Base-by-base conservation (phyloP, 2,888 invertebrate genomes). In the Steinernema scapterisci region DNA sequence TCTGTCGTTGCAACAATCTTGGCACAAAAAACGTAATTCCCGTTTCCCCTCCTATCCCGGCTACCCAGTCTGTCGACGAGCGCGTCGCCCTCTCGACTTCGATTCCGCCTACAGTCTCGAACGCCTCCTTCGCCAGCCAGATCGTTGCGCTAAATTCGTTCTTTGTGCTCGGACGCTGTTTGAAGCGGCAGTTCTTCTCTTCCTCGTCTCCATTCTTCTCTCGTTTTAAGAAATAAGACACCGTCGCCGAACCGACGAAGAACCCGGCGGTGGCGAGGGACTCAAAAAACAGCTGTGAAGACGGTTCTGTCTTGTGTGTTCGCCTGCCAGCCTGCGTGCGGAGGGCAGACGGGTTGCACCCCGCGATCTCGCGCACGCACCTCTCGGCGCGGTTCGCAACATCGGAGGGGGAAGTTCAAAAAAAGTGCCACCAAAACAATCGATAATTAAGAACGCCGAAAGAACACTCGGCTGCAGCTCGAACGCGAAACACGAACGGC, bases 401-500 rank as follows among this genome's bases (percentile, higher is more conserved):
- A 63, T 63, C 31, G 23, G 9, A 1, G 16, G 7, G 63, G 25
- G 6, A 63, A 63, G 63, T 63, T 25, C 63, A 31, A 63, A 63
- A 63, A 63, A 63, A 63, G 63, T 63, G 63, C 63, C 63, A 63
- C 63, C 63, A 63, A 63, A 63, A 63, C 63, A 63, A 63, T 63
- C 63, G 63, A 63, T 63, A 63, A 63, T 63, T 63, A 63, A 27
- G 31, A 63, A 31, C 63, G 63, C 31, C 54, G 54, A 54, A 54
- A 54, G 54, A 54, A 48, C 48, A 48, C 48, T 19, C 48, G 48
- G 13, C 63, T 63, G 63, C 63, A 38, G 63, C 11, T 31, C 63
- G 31, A 54, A 19, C 63, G 63, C 63, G 63, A n/a, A 63, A 54
- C 38, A 38, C 25, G 54, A 54, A 54, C 54, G 54, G 25, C 54